Evolutionary conservation across 2,113 vertebrate species (phyloP).

Genomic region (Perca flavescens): DNA sequence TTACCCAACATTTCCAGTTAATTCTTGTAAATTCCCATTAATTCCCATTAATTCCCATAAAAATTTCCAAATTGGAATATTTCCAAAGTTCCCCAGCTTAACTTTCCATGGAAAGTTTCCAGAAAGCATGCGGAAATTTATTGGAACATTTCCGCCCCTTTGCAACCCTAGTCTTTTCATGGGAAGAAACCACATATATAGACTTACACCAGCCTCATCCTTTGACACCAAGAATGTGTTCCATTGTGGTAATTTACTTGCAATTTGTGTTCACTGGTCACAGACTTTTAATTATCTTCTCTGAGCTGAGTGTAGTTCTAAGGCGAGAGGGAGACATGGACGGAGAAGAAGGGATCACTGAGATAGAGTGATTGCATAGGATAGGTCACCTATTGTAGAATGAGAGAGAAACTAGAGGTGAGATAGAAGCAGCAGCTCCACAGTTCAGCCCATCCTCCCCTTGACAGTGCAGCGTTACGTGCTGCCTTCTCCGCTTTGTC

Average conservation of each 20-base stretch:
- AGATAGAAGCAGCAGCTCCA: constrained; percentile 48
- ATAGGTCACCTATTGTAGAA: constrained; percentile 50
- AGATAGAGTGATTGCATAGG: constrained; percentile 32
- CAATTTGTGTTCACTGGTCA: not conserved
- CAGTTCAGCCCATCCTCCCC: constrained; percentile 69
- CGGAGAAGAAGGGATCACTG: constrained; percentile 6
- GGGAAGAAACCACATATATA: not conserved
- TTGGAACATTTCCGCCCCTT: too few species aligned
- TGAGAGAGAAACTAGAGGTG: constrained; percentile 34
- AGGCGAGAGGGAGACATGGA: not conserved
- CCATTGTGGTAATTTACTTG: not conserved
- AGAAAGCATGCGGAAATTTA: too few species aligned
- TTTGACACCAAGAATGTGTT: not conserved
- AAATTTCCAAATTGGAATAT: too few species aligned
- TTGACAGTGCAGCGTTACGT: constrained; percentile 71
- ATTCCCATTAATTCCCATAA: too few species aligned
- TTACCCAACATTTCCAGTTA: too few species aligned
- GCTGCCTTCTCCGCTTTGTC: constrained; percentile 71
- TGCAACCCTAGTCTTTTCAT: not conserved
- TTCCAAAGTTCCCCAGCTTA: too few species aligned
- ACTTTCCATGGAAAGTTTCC: too few species aligned
- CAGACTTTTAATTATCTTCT: not conserved
- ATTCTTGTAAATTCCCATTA: too few species aligned
- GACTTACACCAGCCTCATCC: not conserved
- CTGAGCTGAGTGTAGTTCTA: not conserved